phyloP scores from a whole-genome alignment of 2,888 invertebrate genomes.

The Galerucella nymphaeae region DNA sequence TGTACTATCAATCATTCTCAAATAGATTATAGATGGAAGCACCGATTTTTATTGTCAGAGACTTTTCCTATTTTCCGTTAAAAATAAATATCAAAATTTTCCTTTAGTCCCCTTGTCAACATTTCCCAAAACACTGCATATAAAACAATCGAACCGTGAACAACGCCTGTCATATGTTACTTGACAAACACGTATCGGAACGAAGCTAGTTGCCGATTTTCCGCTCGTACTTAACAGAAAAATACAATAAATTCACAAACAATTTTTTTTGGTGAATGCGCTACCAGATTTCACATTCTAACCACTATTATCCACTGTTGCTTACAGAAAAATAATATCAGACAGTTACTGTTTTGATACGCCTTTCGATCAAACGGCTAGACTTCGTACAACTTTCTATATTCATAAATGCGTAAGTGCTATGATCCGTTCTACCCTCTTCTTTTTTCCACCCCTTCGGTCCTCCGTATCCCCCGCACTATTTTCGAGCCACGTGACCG shows the following conservation, averaged over 20 bases:
- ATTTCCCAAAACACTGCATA: constrained; percentile 30
- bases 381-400: background rate
- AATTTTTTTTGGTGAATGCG: constrained; percentile 8
- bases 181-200: constrained; percentile 33
- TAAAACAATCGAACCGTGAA: constrained; percentile 43
- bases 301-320: background rate
- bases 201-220: constrained; percentile 39
- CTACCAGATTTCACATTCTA: background rate
- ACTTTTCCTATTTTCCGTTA: too few species aligned
- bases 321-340: background rate
- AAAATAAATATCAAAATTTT: constrained; percentile 3
- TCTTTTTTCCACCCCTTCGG: constrained; percentile 33
- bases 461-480: constrained; percentile 32
- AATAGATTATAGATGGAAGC: too few species aligned
- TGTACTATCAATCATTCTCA: too few species aligned
- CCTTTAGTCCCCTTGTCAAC: background rate
- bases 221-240: constrained; percentile 43
- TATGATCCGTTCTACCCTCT: constrained; percentile 35
- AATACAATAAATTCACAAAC: constrained; percentile 26
- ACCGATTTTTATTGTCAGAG: too few species aligned
- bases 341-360: background rate
- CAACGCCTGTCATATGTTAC: constrained; percentile 42
- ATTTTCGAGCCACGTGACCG: constrained; percentile 48
- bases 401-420: constrained; percentile 45
- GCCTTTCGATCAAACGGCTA: background rate